Base-by-base conservation (phyloP, 2,888 invertebrate genomes). In the Diloba caeruleocephala region DNA sequence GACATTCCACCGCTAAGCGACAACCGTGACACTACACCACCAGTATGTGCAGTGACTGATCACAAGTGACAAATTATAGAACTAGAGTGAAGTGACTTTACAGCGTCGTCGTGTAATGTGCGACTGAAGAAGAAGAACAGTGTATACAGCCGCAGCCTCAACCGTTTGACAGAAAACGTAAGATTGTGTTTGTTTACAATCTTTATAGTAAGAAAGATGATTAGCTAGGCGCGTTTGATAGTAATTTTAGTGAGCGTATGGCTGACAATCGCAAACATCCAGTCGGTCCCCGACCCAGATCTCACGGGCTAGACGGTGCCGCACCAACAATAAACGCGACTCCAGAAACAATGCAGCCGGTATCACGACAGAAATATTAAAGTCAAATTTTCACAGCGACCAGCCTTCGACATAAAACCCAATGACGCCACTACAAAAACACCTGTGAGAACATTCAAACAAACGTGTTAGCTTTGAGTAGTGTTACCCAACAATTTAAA, bases 361-460 rank as follows among this genome's bases (percentile, higher is more conserved):
- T 86, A 86, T 86, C 88, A 81, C 87, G 90, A 89, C 89, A 89
- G 79, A 81, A 84, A 87, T 87, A 89, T 88, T 85, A 87, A 81
- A 84, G 64, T 82, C 81, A 81, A 82, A 87, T 84, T 89, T 89
- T 92, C 92, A 86, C 91, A 91, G 84, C 81, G 85, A 83, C 79
- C 85, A 86, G 88, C 87, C 91, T 89, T 89, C 90, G 85, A 83
- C 85, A 83, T 87, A 83, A 87, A 83, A 86, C 79, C 88, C 90
- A 89, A 88, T 91, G 91, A 89, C 91, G 85, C 78, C 76, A 78
- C 69, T 68, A 83, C 76, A 88, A 89, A n/a, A n/a, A 90, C 89
- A 89, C 84, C 86, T 92, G 92, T 92, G 92, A 87, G 92, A 92
- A 92, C 82, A 86, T 79, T 70, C 79, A 84, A 87, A 91, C 90